A percentile compares a stretch with the other conserved stretches of the same genome.
Evolutionary conservation across 2,888 invertebrate species (phyloP).

Genomic region (Patella depressa): DNA sequence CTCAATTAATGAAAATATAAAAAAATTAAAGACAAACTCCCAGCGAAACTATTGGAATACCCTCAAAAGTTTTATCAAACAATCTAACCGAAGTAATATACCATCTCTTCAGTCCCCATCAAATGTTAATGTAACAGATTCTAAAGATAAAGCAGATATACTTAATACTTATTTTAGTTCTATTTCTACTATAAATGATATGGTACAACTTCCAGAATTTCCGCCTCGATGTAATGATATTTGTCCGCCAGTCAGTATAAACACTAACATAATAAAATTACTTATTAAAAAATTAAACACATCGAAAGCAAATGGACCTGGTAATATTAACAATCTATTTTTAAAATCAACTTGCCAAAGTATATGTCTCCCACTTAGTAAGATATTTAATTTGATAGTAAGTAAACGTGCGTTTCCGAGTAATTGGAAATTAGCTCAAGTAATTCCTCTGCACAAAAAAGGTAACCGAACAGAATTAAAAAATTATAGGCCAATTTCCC

Average conservation of each 20-base stretch:
- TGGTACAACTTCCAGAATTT: neutral
- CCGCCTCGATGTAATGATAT: no score
- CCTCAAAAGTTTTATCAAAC: neutral
- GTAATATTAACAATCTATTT: neutral
- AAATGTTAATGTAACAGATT: neutral
- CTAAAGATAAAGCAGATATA: neutral
- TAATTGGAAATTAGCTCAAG: slow-evolving; percentile 37
- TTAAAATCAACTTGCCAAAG: no score
- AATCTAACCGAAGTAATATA: neutral
- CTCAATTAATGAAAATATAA: slow-evolving; percentile 1
- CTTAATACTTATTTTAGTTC: slow-evolving; percentile 5
- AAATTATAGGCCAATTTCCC: slow-evolving; percentile 43
- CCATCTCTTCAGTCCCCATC: neutral
- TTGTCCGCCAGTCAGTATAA: no score
- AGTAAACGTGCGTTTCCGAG: slow-evolving; percentile 25
- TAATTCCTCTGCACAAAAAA: slow-evolving; percentile 40
- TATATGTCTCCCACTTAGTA: no score
- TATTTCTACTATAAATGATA: slow-evolving; percentile 8
- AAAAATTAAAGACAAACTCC: neutral
- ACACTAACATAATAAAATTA: no score
- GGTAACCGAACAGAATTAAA: slow-evolving; percentile 28
- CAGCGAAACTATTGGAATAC: neutral
- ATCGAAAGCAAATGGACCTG: slow-evolving; percentile 11
- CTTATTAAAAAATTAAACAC: neutral
- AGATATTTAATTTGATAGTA: no score